phyloP scores from a whole-genome alignment of 2,797 vertebrate genomes.

The Paguma larvata region DNA sequence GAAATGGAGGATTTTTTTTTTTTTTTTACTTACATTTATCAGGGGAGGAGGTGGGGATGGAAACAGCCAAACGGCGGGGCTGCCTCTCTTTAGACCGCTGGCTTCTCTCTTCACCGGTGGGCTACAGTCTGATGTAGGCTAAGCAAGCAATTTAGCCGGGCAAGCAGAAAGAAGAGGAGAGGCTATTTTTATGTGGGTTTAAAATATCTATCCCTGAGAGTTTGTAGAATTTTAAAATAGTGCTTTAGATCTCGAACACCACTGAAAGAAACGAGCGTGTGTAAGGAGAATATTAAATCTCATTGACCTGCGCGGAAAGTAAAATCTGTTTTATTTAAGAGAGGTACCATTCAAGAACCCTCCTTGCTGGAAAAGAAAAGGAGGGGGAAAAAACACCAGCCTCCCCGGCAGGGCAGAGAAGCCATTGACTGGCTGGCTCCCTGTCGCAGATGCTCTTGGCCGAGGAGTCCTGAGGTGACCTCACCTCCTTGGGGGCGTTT shows the following conservation, averaged over 20 bases:
- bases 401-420: not conserved
- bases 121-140: not conserved
- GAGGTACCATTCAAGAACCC: not conserved
- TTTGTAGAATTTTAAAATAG: not conserved
- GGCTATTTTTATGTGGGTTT: not conserved
- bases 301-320: not conserved
- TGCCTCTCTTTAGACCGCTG: constrained; percentile 51
- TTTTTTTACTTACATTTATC: constrained; percentile 86
- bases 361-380: not conserved
- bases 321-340: not conserved
- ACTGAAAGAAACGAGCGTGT: not conserved
- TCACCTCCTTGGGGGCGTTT: fast-evolving
- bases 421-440: not conserved
- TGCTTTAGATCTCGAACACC: not conserved
- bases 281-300: not conserved
- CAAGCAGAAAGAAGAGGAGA: not conserved
- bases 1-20: constrained; percentile 79
- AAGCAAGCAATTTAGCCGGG: fast-evolving
- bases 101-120: constrained; percentile 30
- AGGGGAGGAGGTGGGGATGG: constrained; percentile 47
- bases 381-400: not conserved
- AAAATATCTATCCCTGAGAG: constrained; percentile 16
- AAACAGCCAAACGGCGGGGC: not conserved
- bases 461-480: not conserved
- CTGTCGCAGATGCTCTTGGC: not conserved